phyloP scores from a whole-genome alignment of 2,797 vertebrate genomes.

The Gallirallus australis region DNA sequence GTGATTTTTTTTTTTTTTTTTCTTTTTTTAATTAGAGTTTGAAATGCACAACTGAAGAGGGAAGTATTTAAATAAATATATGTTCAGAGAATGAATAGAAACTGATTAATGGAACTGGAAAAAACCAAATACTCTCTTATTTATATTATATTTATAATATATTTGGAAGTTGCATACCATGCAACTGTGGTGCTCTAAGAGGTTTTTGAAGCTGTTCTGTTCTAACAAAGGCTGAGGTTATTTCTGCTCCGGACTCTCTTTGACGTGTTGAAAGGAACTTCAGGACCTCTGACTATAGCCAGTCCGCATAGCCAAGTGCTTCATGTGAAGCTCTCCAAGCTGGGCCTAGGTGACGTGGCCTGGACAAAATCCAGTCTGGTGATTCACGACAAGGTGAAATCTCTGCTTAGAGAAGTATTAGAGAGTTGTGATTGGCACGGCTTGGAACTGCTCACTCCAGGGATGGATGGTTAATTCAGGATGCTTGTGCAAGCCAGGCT shows the following conservation, averaged over 20 bases:
- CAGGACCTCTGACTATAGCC: background rate
- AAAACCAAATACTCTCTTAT: background rate
- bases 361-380: background rate
- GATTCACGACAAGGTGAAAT: background rate
- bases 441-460: background rate
- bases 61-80: constrained; percentile 1
- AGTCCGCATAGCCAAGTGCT: background rate
- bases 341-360: background rate
- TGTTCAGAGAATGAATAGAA: background rate
- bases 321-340: background rate
- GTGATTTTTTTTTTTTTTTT: background rate
- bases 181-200: background rate
- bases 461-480: background rate
- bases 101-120: background rate
- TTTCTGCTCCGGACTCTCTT: background rate
- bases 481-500: background rate
- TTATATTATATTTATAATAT: background rate
- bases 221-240: background rate
- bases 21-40: background rate
- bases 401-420: background rate
- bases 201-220: background rate
- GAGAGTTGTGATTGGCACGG: background rate
- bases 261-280: background rate
- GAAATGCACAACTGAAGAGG: background rate
- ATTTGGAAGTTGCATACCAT: background rate